Evolutionary conservation across 2,888 invertebrate genomes (phyloP).

Genomic region (Tryphoninae sp.): DNA sequence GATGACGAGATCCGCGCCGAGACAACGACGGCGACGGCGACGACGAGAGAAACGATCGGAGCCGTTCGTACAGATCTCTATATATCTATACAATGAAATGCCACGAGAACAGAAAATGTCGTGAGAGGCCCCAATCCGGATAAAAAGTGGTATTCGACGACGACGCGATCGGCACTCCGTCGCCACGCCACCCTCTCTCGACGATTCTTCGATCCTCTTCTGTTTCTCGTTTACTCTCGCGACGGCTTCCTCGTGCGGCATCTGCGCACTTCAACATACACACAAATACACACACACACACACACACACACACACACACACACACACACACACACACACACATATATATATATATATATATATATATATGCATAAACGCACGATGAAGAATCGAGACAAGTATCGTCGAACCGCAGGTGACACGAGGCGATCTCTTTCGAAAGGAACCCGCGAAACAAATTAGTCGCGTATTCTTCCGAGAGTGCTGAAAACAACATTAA

Average conservation of each 20-base stretch:
- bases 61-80: slow-evolving; percentile 32
- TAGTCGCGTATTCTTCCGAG: slow-evolving; percentile 64
- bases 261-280: slow-evolving; percentile 34
- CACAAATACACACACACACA: background rate
- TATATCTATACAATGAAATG: slow-evolving; percentile 43
- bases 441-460: slow-evolving; percentile 73
- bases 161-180: slow-evolving; percentile 60
- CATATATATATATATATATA: too few species aligned
- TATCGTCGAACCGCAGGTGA: slow-evolving; percentile 70
- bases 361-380: slow-evolving; percentile 24
- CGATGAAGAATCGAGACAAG: slow-evolving; percentile 55
- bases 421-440: slow-evolving; percentile 63
- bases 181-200: slow-evolving; percentile 31
- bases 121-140: slow-evolving; percentile 47
- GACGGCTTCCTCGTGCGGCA: slow-evolving; percentile 32
- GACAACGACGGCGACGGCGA: background rate
- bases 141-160: slow-evolving; percentile 70
- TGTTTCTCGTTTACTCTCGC: slow-evolving; percentile 29
- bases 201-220: slow-evolving; percentile 64
- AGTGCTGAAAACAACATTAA: slow-evolving; percentile 56
- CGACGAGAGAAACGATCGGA: background rate
- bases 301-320: background rate
- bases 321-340: background rate
- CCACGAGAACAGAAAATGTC: slow-evolving; percentile 61
- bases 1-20: slow-evolving; percentile 46